phyloP scores from a whole-genome alignment of 2,888 invertebrate genomes.

The Leucoma salicis region DNA sequence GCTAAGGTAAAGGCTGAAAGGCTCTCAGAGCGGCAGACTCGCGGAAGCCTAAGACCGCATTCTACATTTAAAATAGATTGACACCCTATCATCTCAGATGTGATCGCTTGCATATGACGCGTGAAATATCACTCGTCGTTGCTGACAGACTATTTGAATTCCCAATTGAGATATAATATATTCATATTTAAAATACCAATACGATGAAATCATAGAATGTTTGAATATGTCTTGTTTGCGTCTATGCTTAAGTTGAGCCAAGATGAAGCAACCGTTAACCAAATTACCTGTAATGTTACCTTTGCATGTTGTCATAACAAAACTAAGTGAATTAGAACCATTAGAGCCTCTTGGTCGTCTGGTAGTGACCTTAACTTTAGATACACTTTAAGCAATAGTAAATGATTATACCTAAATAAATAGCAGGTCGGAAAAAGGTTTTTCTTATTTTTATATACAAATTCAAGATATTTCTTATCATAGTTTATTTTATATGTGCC shows the following conservation, averaged over 20 bases:
- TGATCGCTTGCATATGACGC: conserved; percentile 40
- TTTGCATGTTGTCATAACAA: conserved; percentile 21
- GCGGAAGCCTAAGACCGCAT: conserved; percentile 41
- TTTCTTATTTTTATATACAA: no score
- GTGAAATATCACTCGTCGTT: conserved; percentile 31
- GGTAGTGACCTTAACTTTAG: conserved; percentile 33
- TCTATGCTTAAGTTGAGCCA: conserved; percentile 5
- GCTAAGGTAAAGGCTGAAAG: conserved; percentile 52
- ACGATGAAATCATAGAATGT: conserved; percentile 10
- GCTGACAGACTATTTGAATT: conserved; percentile 22
- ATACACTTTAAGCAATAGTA: conserved; percentile 11
- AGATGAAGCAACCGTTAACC: conserved; percentile 32
- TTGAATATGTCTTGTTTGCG: conserved; percentile 2
- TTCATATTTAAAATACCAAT: conserved; percentile 10
- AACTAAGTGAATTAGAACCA: conserved; percentile 45
- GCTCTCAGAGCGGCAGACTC: conserved; percentile 38
- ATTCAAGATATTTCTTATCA: no score
- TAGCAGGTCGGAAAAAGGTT: no score
- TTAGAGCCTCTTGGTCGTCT: conserved; percentile 38
- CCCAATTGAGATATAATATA: conserved; percentile 9
- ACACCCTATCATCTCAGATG: conserved; percentile 47
- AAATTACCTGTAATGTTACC: conserved; percentile 16
- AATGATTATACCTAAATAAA: neutral
- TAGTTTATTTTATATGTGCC: no score
- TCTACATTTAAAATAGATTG: conserved; percentile 50